Base-by-base conservation (phyloP, 2,888 invertebrate species). In the Cheiracanthium punctorium region DNA sequence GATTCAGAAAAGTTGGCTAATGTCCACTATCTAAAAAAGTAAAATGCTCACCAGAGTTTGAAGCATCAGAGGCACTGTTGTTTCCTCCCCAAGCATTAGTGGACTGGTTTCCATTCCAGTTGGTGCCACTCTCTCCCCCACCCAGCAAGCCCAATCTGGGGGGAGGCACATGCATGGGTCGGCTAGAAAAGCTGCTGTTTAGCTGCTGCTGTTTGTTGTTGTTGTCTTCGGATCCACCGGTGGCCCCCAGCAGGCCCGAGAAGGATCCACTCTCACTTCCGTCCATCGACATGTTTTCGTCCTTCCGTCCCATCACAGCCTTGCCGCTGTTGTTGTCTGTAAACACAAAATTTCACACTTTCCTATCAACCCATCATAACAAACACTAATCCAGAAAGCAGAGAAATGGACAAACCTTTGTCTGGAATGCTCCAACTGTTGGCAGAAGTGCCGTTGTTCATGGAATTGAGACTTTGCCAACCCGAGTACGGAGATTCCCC, bases 51-150 rank as follows among this genome's bases (percentile, higher is more conserved):
- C n/a, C n/a, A n/a, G n/a, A n/a, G n/a, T n/a, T n/a, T n/a, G n/a
- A n/a, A n/a, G n/a, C n/a, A n/a, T n/a, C n/a, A n/a, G n/a, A n/a
- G n/a, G n/a, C n/a, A n/a, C n/a, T n/a, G n/a, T n/a, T n/a, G n/a
- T n/a, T 32, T 41, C 72, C 70, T 33, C 73, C 75, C 80, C 79
- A 79, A 14, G 72, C 43, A 12, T 81, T 43, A 12, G 67, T 80
- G 5, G 76, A 65, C 71, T 95, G 95, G 88, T 95, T 94, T 90
- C 95, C 95, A 85, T 58, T 80, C 96, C 96, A 96, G 89, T 95
- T 95, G 67, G 96, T 95, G 92, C 95, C 95, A 92, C 95, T 95
- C 92, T 96, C 96, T 82, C 96, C 96, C 74, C 96, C 96, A 80
- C 96, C 96, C 88, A 94, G 93, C 88, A 96, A 93, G 89, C 95